Evolutionary conservation across 2,888 invertebrate genomes (phyloP), one percentile per base, ranked within the genome.

Genomic region (Drosophila setosimentum): DNA sequence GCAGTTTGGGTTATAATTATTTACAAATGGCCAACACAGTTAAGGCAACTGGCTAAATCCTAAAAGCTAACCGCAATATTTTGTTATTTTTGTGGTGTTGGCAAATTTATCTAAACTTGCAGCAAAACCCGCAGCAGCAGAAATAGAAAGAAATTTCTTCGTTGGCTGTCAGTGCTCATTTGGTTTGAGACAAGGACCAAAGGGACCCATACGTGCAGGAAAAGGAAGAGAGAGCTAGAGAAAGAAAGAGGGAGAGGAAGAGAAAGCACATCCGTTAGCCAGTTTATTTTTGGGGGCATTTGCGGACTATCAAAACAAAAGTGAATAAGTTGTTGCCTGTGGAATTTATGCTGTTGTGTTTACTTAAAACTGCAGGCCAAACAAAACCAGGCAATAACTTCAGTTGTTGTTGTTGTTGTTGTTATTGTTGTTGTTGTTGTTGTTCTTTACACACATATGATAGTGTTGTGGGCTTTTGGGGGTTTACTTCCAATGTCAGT

Each of bases 321-420:
- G 90, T 87, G 88, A 84, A 89, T 84, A 84, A 84, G 84, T 84
- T 84, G 90, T 87, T 87, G 88, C 62, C 68, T 69, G 68, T 72
- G 76, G 75, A 75, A 82, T 78, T 84, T 67, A 75, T 78, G 82
- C 51, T 84, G 75, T 61, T 84, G 78, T 89, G 83, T 89, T 87
- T 87, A 78, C 85, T 86, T 68, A 69, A 80, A 81, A 83, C 80
- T 85, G 72, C 79, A 69, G 55, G 63, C 33, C 53, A 77, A 55
- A 55, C 35, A n/a, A 54, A 55, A 57, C 63, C 60, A 30, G 30
- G 45, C 48, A 24, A 48, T 40, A 33, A 53, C 21, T 51, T 32
- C 24, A 45, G 40, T 45, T 33, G 16, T 61, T 16, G 21, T 18
- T 18, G 8, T 27, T 45, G 37, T 10, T 24, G n/a, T 48, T 18